Base-by-base conservation (phyloP, 2,888 invertebrate genomes). In the Spisula subtruncata region DNA sequence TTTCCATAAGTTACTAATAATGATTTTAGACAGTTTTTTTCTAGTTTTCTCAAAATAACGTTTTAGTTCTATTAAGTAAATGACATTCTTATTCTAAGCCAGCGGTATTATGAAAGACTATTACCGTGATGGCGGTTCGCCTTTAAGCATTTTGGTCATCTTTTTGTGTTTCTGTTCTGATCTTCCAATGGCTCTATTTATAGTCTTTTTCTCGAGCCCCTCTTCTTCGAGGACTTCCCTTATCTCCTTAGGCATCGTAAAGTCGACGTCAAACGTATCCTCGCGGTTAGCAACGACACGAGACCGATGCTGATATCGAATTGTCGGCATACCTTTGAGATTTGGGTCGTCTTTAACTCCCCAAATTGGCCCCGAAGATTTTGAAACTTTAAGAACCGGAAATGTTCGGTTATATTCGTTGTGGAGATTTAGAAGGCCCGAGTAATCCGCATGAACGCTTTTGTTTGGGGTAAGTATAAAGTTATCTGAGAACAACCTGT, bases 181-280 rank as follows among this genome's bases (percentile, higher is more conserved):
- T 0, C 85, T 81, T 56, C 91, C 86, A 12, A 94, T 89, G 0
- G 90, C 92, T 35, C 90, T 91, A 35, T 91, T 93, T 14, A 94
- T 93, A 5, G 93, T 93, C 12, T 89, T 82, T 54, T 90, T 80
- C 20, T 92, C 85, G 0, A 94, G 84, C 2, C 94, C 94, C 84
- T 94, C 94, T 14, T 92, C 90, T 80, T 93, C 88, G 12, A 94
- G 85, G 46, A 94, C 91, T 82, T 94, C 93, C 10, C 94, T 90
- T 12, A 94, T 93, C 51, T 92, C 90, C 32, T 89, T 91, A 10
- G 94, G 94, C 93, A 94, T 93, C 92, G 94, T 93, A 66, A 92
- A 94, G 85, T 94, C 94, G 56, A 90, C 91, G 71, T 94, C 94
- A 83, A 90, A 89, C 20, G 89, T 89, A 1, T 91, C 92, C 18